Evolutionary conservation across 2,888 invertebrate genomes (phyloP).

Genomic region (Cheiracanthium punctorium): DNA sequence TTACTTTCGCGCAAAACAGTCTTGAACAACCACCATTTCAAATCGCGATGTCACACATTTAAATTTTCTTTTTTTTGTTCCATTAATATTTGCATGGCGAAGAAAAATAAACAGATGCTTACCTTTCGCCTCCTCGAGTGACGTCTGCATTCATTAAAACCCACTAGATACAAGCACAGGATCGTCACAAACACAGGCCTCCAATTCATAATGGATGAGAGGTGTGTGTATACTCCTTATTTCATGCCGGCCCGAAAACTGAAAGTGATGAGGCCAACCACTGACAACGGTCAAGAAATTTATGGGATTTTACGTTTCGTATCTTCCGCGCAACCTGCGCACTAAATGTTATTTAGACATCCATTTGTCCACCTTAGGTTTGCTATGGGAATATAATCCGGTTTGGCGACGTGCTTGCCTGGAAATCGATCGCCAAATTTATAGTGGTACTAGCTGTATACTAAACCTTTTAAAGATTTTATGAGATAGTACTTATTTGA

Average conservation of each 20-base stretch:
- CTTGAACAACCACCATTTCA: too few species aligned
- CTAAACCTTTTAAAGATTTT: too few species aligned
- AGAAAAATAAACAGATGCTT: too few species aligned
- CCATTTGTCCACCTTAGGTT: slow-evolving; percentile 2
- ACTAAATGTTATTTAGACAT: slow-evolving; percentile 6
- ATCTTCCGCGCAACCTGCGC: slow-evolving; percentile 10
- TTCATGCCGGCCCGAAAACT: neutral
- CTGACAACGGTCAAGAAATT: neutral
- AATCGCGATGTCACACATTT: too few species aligned
- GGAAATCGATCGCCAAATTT: neutral
- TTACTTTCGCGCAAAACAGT: too few species aligned
- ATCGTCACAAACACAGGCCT: neutral
- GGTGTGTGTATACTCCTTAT: neutral
- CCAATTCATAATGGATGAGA: neutral
- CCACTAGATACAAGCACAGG: neutral
- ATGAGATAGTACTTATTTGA: too few species aligned
- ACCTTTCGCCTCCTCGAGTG: neutral
- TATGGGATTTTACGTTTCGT: neutral
- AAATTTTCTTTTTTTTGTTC: too few species aligned
- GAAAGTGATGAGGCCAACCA: neutral
- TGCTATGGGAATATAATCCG: neutral
- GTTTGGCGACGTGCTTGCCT: neutral
- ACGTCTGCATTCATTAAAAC: neutral
- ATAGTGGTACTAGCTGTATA: neutral
- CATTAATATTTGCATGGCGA: too few species aligned